A percentile compares a stretch with the other conserved stretches of the same genome.
phyloP scores from a whole-genome alignment of 2,113 vertebrate genomes.

The Actenoides hombroni region DNA sequence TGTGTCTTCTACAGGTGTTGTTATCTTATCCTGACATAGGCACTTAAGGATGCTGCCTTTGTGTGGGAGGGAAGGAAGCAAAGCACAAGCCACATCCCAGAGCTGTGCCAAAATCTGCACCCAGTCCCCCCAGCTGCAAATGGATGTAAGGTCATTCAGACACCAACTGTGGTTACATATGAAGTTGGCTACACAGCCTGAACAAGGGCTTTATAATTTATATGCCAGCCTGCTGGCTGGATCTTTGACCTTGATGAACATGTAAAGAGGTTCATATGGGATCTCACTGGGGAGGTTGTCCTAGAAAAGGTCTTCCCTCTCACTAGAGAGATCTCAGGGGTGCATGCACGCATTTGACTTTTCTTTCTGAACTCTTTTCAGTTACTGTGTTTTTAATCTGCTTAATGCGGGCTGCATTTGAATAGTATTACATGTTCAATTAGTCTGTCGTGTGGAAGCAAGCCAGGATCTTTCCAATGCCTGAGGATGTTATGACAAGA shows the following conservation, averaged over 20 bases:
- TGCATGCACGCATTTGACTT: background rate
- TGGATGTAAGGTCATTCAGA: background rate
- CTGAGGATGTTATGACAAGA: constrained; percentile 58
- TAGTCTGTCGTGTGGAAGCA: constrained; percentile 12
- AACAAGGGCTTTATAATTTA: background rate
- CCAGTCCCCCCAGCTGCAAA: background rate
- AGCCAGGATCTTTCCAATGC: constrained; percentile 35
- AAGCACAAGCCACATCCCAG: background rate
- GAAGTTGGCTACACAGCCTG: background rate
- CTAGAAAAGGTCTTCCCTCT: background rate
- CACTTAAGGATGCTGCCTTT: background rate
- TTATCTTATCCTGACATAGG: background rate
- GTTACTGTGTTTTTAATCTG: constrained; percentile 40
- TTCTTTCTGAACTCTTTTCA: constrained; percentile 29
- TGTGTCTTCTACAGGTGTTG: background rate
- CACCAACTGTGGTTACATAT: background rate
- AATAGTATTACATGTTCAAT: constrained; percentile 37
- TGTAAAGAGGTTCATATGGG: background rate
- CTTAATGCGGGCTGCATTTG: constrained; percentile 22
- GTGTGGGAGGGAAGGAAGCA: background rate
- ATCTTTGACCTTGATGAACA: background rate
- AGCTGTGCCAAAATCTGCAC: background rate
- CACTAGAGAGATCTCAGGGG: background rate
- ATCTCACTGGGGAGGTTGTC: background rate
- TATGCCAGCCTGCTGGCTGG: background rate